A percentile compares a stretch with the other conserved stretches of the same genome.
phyloP scores from a whole-genome alignment of 2,113 vertebrate genomes.

The Corythornis cristatus region DNA sequence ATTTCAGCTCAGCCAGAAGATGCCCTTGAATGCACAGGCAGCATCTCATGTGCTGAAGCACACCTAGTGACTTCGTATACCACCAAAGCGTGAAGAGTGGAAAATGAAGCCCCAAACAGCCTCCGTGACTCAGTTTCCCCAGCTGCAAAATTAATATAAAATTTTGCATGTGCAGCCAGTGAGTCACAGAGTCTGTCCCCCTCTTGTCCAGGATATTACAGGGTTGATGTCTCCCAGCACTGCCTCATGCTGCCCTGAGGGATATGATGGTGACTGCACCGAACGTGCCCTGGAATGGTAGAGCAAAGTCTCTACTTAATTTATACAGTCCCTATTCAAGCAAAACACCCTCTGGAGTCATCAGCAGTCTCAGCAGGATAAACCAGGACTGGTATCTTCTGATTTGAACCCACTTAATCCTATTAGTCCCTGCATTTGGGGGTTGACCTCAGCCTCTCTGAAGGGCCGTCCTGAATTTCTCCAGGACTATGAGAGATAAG shows the following conservation, averaged over 20 bases:
- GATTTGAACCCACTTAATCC: neutral
- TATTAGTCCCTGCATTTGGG: neutral
- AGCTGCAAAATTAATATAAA: neutral
- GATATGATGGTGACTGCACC: neutral
- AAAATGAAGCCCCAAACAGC: neutral
- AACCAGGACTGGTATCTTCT: neutral
- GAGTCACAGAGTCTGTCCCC: slow-evolving; percentile 24
- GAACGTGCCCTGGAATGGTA: neutral
- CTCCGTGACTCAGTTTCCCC: slow-evolving; percentile 8
- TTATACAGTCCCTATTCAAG: neutral
- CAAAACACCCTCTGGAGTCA: neutral
- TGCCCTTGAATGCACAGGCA: neutral
- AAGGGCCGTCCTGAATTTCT: neutral
- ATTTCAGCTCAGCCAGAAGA: neutral
- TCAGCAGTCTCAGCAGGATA: neutral
- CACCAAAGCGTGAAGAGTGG: neutral
- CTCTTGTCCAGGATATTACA: neutral
- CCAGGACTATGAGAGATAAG: neutral
- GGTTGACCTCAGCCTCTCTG: neutral
- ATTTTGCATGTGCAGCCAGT: neutral
- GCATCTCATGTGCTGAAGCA: neutral
- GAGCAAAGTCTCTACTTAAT: slow-evolving; percentile 7
- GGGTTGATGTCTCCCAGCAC: neutral
- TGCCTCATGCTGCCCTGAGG: slow-evolving; percentile 6
- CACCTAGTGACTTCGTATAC: accelerated